Evolutionary conservation across 2,113 vertebrate species (phyloP).

Genomic region (Fulica atra): DNA sequence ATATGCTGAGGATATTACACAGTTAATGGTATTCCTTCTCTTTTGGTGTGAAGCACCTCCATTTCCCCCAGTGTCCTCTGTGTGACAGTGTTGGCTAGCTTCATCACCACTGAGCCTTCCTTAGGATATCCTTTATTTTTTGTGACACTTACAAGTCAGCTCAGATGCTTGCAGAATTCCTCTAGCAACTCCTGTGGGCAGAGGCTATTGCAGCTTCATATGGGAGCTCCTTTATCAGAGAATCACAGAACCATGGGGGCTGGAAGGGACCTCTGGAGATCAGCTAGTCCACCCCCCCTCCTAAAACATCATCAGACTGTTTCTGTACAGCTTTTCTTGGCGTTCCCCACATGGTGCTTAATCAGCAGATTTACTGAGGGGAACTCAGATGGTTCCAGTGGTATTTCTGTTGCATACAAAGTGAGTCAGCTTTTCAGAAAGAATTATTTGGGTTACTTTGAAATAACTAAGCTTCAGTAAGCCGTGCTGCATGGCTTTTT

Average conservation of each 20-base stretch:
- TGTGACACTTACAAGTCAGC: not conserved
- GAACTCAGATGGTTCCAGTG: not conserved
- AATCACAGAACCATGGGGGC: too few relatives aligned
- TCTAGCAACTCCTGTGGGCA: not conserved
- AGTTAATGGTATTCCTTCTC: not conserved
- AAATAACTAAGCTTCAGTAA: not conserved
- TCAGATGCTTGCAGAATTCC: not conserved
- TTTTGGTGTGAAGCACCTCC: not conserved
- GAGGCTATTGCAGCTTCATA: not conserved
- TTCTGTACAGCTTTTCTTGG: not conserved
- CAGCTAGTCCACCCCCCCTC: too few relatives aligned
- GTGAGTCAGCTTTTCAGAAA: slow-evolving; percentile 41
- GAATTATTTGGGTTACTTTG: not conserved
- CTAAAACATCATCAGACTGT: not conserved
- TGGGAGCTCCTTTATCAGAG: not conserved
- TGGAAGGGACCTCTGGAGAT: too few relatives aligned
- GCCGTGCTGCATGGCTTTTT: not conserved
- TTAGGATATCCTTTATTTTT: not conserved
- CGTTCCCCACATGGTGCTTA: not conserved
- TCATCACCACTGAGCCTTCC: not conserved
- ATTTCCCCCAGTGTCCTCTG: not conserved
- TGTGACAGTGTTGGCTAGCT: not conserved
- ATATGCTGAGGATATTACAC: not conserved
- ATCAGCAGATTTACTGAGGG: slow-evolving; percentile 28
- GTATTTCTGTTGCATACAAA: not conserved